These are phyloP conservation scores for Sternotherus odoratus DNA, from an alignment of 2,797 vertebrate genomes.

Conservation along the genomic window DNA sequence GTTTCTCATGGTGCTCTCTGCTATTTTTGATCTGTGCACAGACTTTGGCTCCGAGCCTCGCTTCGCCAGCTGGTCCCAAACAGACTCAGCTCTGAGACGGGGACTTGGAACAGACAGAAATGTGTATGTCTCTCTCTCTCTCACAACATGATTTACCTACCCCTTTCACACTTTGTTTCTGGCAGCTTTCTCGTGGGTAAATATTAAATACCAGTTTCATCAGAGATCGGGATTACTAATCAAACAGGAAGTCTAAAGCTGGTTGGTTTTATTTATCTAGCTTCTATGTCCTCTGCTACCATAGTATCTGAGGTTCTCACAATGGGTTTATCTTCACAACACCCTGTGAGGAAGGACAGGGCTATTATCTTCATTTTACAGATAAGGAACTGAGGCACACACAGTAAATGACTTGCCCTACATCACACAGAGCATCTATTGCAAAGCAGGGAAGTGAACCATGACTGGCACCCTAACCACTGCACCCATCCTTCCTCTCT, in stretches of 20 bases:
- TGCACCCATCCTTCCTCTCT: constrained; percentile 28
- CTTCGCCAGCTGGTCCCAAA: constrained; percentile 46
- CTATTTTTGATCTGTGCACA: constrained; percentile 6
- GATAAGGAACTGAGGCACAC: background rate
- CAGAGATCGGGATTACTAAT: constrained; percentile 4
- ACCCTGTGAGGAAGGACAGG: constrained; percentile 23
- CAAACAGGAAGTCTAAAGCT: background rate
- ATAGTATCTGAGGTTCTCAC: background rate
- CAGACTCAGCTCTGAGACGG: background rate
- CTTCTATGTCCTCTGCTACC: background rate
- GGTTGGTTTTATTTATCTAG: background rate
- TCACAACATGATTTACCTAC: background rate
- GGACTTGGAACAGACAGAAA: constrained; percentile 10
- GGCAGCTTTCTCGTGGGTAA: background rate
- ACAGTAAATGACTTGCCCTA: constrained; percentile 15
- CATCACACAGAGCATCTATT: background rate
- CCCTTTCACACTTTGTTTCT: background rate
- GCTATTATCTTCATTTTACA: background rate
- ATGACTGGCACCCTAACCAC: background rate
- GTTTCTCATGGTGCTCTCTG: background rate
- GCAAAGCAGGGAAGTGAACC: background rate
- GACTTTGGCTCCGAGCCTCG: constrained; percentile 30
- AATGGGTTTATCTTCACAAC: constrained; percentile 13
- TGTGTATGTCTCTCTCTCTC: background rate
- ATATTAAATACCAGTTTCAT: constrained; percentile 4